These are phyloP conservation scores for Oryzias dopingdopingensis DNA, from an alignment of 2,797 vertebrate genomes.

Conservation along the genomic window DNA sequence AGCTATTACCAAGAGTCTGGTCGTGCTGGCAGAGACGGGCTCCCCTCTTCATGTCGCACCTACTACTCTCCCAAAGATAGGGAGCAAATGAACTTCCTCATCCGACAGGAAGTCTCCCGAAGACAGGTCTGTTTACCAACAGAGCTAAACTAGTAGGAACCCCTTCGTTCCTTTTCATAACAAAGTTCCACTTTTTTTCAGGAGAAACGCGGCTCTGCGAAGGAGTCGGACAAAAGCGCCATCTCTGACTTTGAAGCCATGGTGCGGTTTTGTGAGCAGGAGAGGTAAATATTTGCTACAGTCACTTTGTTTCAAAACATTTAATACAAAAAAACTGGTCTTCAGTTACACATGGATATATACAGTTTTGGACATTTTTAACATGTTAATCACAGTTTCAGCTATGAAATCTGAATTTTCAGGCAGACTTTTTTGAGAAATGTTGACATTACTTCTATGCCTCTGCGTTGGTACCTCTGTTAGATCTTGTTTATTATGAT, in stretches of 20 bases:
- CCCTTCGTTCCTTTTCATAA: background rate
- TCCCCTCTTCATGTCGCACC: conserved; percentile 86
- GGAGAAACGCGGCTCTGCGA: conserved; percentile 86
- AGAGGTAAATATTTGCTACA: conserved; percentile 78
- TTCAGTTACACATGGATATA: conserved; percentile 14
- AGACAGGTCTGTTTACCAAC: conserved; percentile 78
- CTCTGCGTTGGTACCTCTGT: too few species aligned
- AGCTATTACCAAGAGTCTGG: conserved; percentile 98
- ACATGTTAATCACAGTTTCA: background rate
- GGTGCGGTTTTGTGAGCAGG: conserved; percentile 87
- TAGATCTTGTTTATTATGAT: background rate
- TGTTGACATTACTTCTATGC: too few species aligned
- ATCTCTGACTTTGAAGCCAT: conserved; percentile 88
- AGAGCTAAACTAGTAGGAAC: background rate
- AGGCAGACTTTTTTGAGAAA: too few species aligned
- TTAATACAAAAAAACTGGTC: background rate
- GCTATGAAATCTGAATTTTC: background rate
- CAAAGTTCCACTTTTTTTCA: conserved; percentile 53
- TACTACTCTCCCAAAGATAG: conserved; percentile 91
- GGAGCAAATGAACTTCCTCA: conserved; percentile 89
- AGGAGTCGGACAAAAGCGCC: conserved; percentile 83
- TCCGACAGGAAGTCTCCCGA: conserved; percentile 85
- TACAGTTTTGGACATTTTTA: background rate
- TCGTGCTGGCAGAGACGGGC: conserved; percentile 92
- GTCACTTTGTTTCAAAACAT: background rate